A percentile compares a stretch with the other conserved stretches of the same genome.
Evolutionary conservation across 2,113 vertebrate species (phyloP).

Genomic region (Dolichallabes microphthalmus): DNA sequence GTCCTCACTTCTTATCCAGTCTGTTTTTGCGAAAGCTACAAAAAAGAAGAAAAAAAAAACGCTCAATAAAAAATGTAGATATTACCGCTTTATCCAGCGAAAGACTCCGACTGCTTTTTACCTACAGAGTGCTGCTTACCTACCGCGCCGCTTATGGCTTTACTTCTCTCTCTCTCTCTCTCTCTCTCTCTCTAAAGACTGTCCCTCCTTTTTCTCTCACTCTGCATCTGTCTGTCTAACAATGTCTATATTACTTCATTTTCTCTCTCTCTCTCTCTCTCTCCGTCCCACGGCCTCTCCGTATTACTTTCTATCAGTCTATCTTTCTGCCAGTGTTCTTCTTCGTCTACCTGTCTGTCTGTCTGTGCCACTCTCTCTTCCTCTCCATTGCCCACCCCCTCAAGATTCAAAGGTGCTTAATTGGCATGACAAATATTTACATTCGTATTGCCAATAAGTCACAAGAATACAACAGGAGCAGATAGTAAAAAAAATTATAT

Average conservation of each 20-base stretch:
- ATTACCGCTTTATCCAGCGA: not conserved
- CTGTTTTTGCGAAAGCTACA: not conserved
- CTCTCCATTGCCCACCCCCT: not conserved
- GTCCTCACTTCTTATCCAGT: not conserved
- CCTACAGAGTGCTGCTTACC: not conserved
- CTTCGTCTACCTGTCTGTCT: not conserved
- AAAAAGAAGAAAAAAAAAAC: too few relatives aligned
- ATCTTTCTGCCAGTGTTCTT: not conserved
- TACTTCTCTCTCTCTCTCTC: not conserved
- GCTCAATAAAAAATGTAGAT: not conserved
- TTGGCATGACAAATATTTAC: too few relatives aligned
- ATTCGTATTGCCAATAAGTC: too few relatives aligned
- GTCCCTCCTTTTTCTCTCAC: not conserved
- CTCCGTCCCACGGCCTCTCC: not conserved
- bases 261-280: not conserved
- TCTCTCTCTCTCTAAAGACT: not conserved
- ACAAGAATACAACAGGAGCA: too few relatives aligned
- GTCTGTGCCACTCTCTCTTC: not conserved
- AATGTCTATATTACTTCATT: too few relatives aligned
- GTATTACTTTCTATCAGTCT: not conserved
- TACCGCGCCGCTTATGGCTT: not conserved
- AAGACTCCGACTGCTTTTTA: not conserved
- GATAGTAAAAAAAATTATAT: too few relatives aligned
- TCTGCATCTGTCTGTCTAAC: not conserved
- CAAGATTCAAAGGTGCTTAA: not conserved